Evolutionary conservation across 2,797 vertebrate species (phyloP), one percentile per base, ranked within the genome.

Genomic region (Intellagama lesueurii): DNA sequence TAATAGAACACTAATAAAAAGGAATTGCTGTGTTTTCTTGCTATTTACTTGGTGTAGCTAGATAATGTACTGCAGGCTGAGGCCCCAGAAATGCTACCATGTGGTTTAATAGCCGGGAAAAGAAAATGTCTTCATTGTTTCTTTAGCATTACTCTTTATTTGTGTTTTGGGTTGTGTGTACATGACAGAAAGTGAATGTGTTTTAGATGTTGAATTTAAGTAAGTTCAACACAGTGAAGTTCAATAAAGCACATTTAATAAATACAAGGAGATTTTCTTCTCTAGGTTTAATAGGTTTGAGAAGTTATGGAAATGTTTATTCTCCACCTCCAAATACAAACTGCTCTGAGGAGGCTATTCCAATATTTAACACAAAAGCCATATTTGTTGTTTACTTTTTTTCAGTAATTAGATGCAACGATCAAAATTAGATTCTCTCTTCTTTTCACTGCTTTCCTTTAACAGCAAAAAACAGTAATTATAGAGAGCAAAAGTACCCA

Each of bases 221-320:
- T 91, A 90, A 90, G 89, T 95, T 94, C 87, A 95, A 91, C 40
- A 91, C 72, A 88, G 89, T 94, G 91, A 90, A 92, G 90, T 87
- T 95, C 94, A 95, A 87, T 87, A 86, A 94, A 94, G 94, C 85
- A 93, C 91, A 81, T 88, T 91, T 94, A 95, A 95, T 94, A 96
- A 95, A 94, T 68, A 92, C 92, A 93, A 95, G 93, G 92, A 94
- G 85, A 93, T 95, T 95, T 95, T 93, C 92, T 90, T 92, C 92
- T 64, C 72, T 79, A 60, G 81, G 84, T 90, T 86, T 81, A 90
- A 77, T 82, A 86, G 88, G 68, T 83, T 85, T 81, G 86, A 89
- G 92, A 92, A 82, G 88, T 89, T 95, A 95, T 91, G 92, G 92
- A 0, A 79, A 81, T 95, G 94, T 94, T 95, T 96, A 92, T 90